A percentile compares a stretch with the other conserved stretches of the same genome.
These are phyloP conservation scores for Andrena fulva DNA, from an alignment of 2,888 invertebrate genomes.

Conservation along the genomic window DNA sequence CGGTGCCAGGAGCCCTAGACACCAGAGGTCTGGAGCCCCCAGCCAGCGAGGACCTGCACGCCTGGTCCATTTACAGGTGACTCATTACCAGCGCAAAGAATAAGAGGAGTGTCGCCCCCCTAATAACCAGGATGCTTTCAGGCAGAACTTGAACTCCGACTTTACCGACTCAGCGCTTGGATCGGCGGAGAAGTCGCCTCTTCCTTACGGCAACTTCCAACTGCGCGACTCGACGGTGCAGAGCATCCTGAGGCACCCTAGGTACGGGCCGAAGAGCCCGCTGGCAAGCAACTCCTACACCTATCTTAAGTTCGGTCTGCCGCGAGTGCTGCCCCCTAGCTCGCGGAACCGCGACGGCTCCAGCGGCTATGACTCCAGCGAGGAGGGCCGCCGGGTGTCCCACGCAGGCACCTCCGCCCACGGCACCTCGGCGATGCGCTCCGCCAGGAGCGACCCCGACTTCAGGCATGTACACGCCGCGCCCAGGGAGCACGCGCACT, in stretches of 20 bases:
- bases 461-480: constrained; percentile 86
- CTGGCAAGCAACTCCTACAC: constrained; percentile 97
- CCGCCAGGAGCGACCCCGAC: constrained; percentile 95
- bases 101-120: neutral
- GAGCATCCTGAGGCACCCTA: constrained; percentile 94
- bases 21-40: constrained; percentile 88
- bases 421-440: constrained; percentile 85
- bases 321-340: constrained; percentile 93
- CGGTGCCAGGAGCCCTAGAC: constrained; percentile 93
- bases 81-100: neutral
- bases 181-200: constrained; percentile 95
- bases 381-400: constrained; percentile 85
- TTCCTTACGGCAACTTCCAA: constrained; percentile 97
- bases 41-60: constrained; percentile 96
- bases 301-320: constrained; percentile 96
- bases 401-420: constrained; percentile 70
- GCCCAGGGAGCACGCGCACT: constrained; percentile 78
- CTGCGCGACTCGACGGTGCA: constrained; percentile 96
- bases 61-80: constrained; percentile 97
- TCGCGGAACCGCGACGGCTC: constrained; percentile 90
- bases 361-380: constrained; percentile 97
- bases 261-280: constrained; percentile 95
- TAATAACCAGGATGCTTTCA: constrained; percentile 81
- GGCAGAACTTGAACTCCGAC: constrained; percentile 97
- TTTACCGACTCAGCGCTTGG: constrained; percentile 97